phyloP scores from a whole-genome alignment of 2,797 vertebrate species.

The Peromyscus nudipes region DNA sequence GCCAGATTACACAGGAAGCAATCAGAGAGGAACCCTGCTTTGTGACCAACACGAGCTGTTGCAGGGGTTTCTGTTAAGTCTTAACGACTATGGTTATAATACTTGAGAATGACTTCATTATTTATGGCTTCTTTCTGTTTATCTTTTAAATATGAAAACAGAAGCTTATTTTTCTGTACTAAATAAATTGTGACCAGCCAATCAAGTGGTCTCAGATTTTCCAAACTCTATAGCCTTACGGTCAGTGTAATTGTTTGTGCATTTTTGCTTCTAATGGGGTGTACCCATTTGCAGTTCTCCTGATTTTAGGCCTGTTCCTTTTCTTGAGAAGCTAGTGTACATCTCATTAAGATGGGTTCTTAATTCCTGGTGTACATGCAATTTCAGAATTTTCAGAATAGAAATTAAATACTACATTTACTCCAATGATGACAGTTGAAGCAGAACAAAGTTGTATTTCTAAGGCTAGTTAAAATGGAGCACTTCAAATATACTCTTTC shows the following conservation, averaged over 20 bases:
- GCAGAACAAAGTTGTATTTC: slow-evolving; percentile 13
- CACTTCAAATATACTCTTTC: background rate
- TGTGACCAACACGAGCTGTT: background rate
- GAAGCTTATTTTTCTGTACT: background rate
- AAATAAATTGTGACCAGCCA: background rate
- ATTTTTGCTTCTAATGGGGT: background rate
- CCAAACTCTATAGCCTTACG: background rate
- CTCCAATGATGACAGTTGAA: background rate
- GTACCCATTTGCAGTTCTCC: background rate
- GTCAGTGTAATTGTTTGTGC: background rate
- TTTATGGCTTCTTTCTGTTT: slow-evolving; percentile 36
- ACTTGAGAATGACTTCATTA: background rate
- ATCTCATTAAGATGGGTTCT: background rate
- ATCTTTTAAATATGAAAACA: slow-evolving; percentile 36
- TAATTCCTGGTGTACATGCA: background rate
- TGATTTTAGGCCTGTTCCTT: background rate
- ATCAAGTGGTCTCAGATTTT: background rate
- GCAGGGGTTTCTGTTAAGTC: background rate
- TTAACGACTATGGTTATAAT: background rate
- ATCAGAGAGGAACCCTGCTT: background rate
- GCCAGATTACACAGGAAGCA: background rate
- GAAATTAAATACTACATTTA: slow-evolving; percentile 25
- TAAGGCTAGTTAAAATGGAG: background rate
- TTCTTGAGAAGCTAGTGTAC: background rate
- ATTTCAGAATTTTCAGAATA: background rate